phyloP scores from a whole-genome alignment of 2,888 invertebrate genomes.

The Lithophane leautieri region DNA sequence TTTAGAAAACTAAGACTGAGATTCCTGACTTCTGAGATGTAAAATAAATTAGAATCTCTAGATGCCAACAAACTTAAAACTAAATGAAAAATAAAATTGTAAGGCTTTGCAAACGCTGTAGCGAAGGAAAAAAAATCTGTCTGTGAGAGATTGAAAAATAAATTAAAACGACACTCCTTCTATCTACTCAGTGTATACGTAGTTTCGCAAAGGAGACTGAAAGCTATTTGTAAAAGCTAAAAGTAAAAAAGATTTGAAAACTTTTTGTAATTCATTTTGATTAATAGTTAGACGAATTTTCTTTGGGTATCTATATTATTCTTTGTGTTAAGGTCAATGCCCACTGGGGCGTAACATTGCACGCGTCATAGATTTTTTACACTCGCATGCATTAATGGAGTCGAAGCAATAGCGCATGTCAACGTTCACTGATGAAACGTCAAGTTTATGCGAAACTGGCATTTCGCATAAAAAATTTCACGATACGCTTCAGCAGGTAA shows the following conservation, averaged over 20 bases:
- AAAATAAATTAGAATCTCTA: conserved; percentile 37
- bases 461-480: conserved; percentile 52
- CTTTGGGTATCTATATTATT: conserved; percentile 5
- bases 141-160: conserved; percentile 62
- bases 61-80: conserved; percentile 44
- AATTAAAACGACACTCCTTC: conserved; percentile 50
- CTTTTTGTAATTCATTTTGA: conserved; percentile 32
- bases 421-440: conserved; percentile 45
- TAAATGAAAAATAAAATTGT: conserved; percentile 46
- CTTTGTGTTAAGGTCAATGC: conserved; percentile 45
- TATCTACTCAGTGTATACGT: conserved; percentile 5
- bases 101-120: conserved; percentile 31
- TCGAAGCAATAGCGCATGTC: conserved; percentile 55
- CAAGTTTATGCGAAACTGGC: conserved; percentile 50
- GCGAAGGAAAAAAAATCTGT: conserved; percentile 55
- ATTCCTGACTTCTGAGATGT: conserved; percentile 18
- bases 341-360: conserved; percentile 47
- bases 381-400: conserved; percentile 45
- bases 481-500: conserved; percentile 43
- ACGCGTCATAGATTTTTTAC: conserved; percentile 48
- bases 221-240: conserved; percentile 36
- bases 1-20: conserved; percentile 29
- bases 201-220: conserved; percentile 31
- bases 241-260: conserved; percentile 13
- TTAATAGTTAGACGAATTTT: conserved; percentile 25